Base-by-base conservation (phyloP, 2,797 vertebrate species). In the Dicrostonyx torquatus region DNA sequence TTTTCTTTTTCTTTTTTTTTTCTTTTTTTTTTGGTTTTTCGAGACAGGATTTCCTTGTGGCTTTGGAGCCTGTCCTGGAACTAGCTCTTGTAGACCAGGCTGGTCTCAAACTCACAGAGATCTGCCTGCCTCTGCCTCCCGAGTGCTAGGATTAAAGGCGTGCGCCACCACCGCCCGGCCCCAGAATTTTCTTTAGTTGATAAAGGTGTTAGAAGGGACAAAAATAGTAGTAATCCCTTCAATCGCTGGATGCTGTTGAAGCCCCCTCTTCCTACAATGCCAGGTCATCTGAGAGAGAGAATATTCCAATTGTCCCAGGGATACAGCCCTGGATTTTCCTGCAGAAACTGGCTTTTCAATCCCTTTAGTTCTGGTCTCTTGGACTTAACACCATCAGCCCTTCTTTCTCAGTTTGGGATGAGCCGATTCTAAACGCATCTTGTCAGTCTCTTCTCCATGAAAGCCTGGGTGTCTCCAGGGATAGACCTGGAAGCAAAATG, bases 401-500 rank as follows among this genome's bases (percentile, higher is more conserved):
- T 62, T 78, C 73, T 43, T 83, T 90, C 0, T 64, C 13, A 9
- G 22, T 83, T 40, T 75, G 80, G 15, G 24, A 26, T 12, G 62
- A 86, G 15, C 50, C 70, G n/a, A 87, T 83, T 87, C 55, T 55
- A 48, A 89, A 77, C 62, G 50, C 53, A 62, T 87, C 40, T 87
- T 92, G 53, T 73, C 66, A 79, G 10, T 18, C 9, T 80, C 15
- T 79, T 64, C 26, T 58, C 22, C 48, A 34, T 2, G 15, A 45
- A 88, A 43, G 29, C 26, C n/a, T 82, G 72, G 6, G 6, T 86
- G 7, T 58, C 87, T 88, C 82, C 31, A 43, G 62, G 72, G n/a
- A 29, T 58, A 80, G 90, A 89, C 84, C 20, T 53, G 29, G 50
- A 94, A 96, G 45, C 48, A 58, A 85, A 82, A 94, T 11, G 1